Evolutionary conservation across 2,888 invertebrate species (phyloP).

Genomic region (Pteria penguin): DNA sequence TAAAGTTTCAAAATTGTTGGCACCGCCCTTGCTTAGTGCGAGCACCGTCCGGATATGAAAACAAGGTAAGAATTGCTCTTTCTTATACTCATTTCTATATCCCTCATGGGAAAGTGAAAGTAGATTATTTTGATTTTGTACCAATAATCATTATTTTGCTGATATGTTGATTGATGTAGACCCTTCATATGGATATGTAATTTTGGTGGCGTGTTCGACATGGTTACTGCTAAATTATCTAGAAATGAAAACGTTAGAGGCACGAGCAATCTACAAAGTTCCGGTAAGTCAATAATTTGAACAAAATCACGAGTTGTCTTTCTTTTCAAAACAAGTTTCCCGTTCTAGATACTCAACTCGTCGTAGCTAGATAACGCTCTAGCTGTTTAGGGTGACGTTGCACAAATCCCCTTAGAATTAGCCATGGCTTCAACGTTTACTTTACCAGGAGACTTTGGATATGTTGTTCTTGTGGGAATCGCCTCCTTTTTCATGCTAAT

Average conservation of each 20-base stretch:
- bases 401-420: no score
- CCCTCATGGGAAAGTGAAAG: no score
- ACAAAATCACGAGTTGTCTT: not conserved
- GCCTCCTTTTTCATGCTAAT: conserved; percentile 53
- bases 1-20: no score
- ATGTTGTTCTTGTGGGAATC: conserved; percentile 55
- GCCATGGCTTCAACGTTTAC: conserved; percentile 10
- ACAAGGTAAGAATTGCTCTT: no score
- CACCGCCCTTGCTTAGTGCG: no score
- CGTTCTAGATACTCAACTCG: not conserved
- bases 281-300: no score
- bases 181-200: not conserved
- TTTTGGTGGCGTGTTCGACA: not conserved
- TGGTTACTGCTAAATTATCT: not conserved
- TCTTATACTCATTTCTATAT: no score
- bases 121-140: no score
- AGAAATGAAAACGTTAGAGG: not conserved
- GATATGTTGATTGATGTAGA: not conserved
- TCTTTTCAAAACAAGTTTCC: not conserved
- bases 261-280: not conserved
- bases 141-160: no score
- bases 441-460: conserved; percentile 58
- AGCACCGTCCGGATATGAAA: no score
- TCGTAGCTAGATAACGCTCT: no score
- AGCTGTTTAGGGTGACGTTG: no score